Percentiles rank a stretch among this genome's conserved stretches.
Conservation (phyloP, 1,140 invertebrate genomes). For the Zaprionus camerounensis region DNA sequence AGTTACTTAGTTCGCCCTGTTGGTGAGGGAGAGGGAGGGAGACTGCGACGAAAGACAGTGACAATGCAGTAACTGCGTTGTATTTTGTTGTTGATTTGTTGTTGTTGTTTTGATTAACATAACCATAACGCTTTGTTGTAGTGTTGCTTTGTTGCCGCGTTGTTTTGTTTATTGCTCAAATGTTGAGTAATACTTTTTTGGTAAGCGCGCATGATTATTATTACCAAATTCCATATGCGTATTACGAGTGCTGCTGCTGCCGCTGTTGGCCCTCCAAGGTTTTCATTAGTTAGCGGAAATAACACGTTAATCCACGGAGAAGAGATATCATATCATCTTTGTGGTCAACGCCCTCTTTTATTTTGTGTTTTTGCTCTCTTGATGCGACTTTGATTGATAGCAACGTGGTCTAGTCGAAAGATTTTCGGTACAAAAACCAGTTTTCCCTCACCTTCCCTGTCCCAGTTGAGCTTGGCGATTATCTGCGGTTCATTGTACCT, state of each 20-base stretch:
- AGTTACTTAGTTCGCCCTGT: conserved; percentile 33
- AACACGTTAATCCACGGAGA: conserved; percentile 13
- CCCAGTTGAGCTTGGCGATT: conserved; percentile 48
- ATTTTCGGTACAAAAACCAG: conserved; percentile 65
- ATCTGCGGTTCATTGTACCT: conserved; percentile 78
- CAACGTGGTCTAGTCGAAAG: conserved; percentile 21
- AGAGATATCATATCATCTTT: conserved; percentile 30
- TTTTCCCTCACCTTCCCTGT: conserved; percentile 52
- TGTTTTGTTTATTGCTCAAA: conserved; percentile 16
- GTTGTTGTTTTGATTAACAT: conserved; percentile 48
- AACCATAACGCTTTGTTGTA: conserved; percentile 30
- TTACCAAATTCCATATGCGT: conserved; percentile 44
- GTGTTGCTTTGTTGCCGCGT: conserved; percentile 7
- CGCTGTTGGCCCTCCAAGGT: background rate
- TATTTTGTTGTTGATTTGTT: conserved; percentile 19
- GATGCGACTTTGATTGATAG: conserved; percentile 67
- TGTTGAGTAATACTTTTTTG: conserved; percentile 37
- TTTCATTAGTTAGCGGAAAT: conserved; percentile 40
- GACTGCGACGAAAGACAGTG: conserved; percentile 16
- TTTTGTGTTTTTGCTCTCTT: conserved; percentile 20
- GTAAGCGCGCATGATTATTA: conserved; percentile 26
- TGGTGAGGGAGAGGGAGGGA: background rate
- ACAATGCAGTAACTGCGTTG: conserved; percentile 54
- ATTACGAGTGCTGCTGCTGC: background rate
- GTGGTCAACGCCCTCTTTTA: conserved; percentile 45